A percentile compares a stretch with the other conserved stretches of the same genome.
phyloP scores from a whole-genome alignment of 2,797 vertebrate genomes.

The Danionella dracula region DNA sequence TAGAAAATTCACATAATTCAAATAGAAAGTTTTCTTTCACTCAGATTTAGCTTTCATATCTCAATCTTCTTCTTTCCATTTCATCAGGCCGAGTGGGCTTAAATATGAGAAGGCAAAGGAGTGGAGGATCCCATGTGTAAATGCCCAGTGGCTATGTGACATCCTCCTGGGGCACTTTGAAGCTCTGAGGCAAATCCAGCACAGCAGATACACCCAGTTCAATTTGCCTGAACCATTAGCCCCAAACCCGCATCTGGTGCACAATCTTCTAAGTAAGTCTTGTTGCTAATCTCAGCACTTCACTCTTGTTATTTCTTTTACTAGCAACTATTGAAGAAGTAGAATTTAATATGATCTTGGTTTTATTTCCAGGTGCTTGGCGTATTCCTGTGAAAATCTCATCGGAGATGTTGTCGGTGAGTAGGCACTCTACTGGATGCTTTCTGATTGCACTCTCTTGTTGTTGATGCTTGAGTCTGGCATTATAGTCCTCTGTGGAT shows the following conservation, averaged over 20 bases:
- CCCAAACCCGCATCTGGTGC: conserved; percentile 81
- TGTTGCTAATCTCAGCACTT: not conserved
- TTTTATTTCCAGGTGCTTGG: conserved; percentile 73
- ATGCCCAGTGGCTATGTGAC: conserved; percentile 93
- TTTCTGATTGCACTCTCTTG: not conserved
- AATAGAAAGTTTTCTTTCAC: too few relatives aligned
- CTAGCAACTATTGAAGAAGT: not conserved
- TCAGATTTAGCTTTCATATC: too few relatives aligned
- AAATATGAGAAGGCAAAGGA: conserved; percentile 97
- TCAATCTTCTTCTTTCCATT: not conserved
- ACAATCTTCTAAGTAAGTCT: conserved; percentile 80
- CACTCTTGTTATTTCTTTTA: not conserved
- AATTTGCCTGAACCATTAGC: conserved; percentile 82
- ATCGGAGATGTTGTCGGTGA: conserved; percentile 81
- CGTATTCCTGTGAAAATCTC: conserved; percentile 85
- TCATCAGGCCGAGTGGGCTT: conserved; percentile 77
- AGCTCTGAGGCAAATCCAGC: conserved; percentile 86
- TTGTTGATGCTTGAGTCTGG: not conserved
- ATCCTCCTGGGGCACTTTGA: conserved; percentile 91
- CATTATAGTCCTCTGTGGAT: not conserved
- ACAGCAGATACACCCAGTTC: conserved; percentile 81
- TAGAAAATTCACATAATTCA: too few relatives aligned
- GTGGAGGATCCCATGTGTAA: conserved; percentile 95
- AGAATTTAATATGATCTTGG: not conserved
- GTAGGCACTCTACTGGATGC: conserved; percentile 37